Conservation (phyloP, 2,113 vertebrate species). For the Sapajus apella region DNA sequence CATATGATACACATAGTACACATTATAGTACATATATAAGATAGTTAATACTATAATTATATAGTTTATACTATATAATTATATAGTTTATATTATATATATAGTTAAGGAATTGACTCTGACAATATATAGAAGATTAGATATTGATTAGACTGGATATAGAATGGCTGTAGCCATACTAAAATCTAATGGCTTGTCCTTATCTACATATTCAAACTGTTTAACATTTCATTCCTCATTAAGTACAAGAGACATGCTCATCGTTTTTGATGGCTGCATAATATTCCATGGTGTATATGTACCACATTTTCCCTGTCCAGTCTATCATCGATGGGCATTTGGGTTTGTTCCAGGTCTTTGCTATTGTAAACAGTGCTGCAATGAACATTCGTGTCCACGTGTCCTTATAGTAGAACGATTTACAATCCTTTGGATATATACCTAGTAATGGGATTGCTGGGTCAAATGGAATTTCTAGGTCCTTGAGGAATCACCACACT, state of each 20-base stretch:
- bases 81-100: neutral
- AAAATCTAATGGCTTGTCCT: neutral
- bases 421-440: too few species aligned
- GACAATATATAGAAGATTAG: neutral
- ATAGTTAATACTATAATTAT: neutral
- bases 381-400: too few species aligned
- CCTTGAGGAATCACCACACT: too few species aligned
- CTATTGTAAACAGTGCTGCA: too few species aligned
- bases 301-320: too few species aligned
- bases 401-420: too few species aligned
- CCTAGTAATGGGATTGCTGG: too few species aligned
- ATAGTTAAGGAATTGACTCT: neutral
- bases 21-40: neutral
- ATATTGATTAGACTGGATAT: neutral
- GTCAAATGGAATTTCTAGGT: too few species aligned
- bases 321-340: too few species aligned
- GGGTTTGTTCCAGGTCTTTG: too few species aligned
- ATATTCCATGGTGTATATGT: too few species aligned
- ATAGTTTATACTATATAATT: neutral
- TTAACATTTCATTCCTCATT: neutral
- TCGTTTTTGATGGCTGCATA: too few species aligned
- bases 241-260: neutral
- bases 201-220: neutral
- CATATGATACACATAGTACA: neutral
- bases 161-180: neutral